Evolutionary conservation across 2,888 invertebrate species (phyloP).

Genomic region (Rhopalosiphum nymphaeae): DNA sequence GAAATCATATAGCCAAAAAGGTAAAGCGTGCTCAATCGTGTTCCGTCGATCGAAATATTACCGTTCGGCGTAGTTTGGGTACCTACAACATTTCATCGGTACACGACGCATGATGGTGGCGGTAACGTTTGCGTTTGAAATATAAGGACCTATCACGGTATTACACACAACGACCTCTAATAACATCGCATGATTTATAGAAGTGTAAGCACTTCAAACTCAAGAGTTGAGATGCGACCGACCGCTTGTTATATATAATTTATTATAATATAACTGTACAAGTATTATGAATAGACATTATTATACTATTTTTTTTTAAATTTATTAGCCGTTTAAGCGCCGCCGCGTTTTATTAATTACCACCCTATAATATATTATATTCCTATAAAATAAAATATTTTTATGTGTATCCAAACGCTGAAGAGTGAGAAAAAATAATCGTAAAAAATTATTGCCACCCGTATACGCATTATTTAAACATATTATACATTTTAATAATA

Average conservation of each 20-base stretch:
- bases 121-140: neutral
- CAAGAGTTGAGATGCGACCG: neutral
- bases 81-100: neutral
- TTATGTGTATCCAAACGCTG: neutral
- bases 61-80: neutral
- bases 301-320: neutral
- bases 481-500: neutral
- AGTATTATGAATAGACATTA: neutral
- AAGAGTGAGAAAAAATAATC: neutral
- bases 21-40: neutral
- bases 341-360: slow-evolving; percentile 6
- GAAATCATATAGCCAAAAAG: neutral
- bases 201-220: neutral
- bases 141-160: too few species aligned
- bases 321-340: neutral
- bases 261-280: neutral
- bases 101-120: neutral
- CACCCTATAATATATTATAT: neutral
- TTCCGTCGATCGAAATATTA: neutral
- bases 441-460: neutral
- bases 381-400: neutral
- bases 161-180: neutral
- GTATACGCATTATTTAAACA: neutral
- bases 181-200: neutral
- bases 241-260: neutral